Percentiles rank a stretch among this genome's conserved stretches.
Evolutionary conservation across 2,113 vertebrate species (phyloP).

Genomic region (Microtus oregoni): DNA sequence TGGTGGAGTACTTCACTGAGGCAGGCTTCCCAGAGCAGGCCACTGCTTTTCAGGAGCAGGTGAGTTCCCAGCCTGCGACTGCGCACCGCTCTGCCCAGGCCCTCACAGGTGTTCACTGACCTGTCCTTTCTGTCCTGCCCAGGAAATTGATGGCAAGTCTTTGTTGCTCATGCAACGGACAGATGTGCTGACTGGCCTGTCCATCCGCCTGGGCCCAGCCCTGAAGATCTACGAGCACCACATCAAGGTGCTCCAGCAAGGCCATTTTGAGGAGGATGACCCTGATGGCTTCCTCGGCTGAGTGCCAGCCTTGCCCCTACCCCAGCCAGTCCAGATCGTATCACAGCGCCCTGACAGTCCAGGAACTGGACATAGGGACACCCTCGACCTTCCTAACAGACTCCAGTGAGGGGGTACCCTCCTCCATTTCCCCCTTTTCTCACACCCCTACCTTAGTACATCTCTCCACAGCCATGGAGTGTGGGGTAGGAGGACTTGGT

Average conservation of each 20-base stretch:
- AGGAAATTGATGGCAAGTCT: constrained; percentile 95
- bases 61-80: constrained; percentile 62
- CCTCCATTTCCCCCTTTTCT: not conserved
- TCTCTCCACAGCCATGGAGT: constrained; percentile 35
- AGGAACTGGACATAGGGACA: constrained; percentile 15
- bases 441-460: constrained; percentile 11
- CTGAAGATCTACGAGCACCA: constrained; percentile 95
- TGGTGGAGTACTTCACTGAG: constrained; percentile 92
- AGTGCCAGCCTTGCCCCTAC: not conserved
- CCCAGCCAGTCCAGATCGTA: not conserved
- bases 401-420: not conserved
- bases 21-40: constrained; percentile 93
- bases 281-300: constrained; percentile 82
- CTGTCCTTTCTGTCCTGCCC: not conserved
- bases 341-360: constrained; percentile 3
- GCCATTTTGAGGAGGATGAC: constrained; percentile 92
- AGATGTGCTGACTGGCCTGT: constrained; percentile 93
- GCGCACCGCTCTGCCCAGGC: fast-evolving
- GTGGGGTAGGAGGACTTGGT: not conserved
- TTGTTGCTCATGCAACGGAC: constrained; percentile 94
- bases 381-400: constrained; percentile 47
- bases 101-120: not conserved
- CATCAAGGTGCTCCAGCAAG: constrained; percentile 92
- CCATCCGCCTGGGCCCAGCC: constrained; percentile 93
- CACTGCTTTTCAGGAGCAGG: constrained; percentile 92